Evolutionary conservation across 2,888 invertebrate species (phyloP).

Genomic region (Muscina levida): DNA sequence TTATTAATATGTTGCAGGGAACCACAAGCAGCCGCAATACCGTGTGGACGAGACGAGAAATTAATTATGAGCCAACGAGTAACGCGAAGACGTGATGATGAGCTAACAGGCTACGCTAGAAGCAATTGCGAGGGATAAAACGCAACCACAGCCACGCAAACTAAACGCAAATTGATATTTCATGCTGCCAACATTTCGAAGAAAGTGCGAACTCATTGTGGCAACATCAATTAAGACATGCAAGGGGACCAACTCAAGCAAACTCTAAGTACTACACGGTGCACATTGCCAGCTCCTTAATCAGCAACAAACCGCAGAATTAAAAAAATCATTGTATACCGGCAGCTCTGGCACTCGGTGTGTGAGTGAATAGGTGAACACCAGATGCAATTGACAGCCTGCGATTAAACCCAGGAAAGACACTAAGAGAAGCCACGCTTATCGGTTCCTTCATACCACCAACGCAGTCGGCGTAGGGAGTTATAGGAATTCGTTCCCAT

Average conservation of each 20-base stretch:
- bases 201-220: slow-evolving; percentile 56
- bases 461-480: slow-evolving; percentile 22
- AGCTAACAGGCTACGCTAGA: slow-evolving; percentile 27
- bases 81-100: slow-evolving; percentile 14
- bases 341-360: not conserved
- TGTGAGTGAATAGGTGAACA: not conserved
- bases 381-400: slow-evolving; percentile 61
- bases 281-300: slow-evolving; percentile 36
- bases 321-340: slow-evolving; percentile 7
- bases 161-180: slow-evolving; percentile 51
- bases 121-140: slow-evolving; percentile 17
- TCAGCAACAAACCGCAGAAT: slow-evolving; percentile 18
- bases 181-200: slow-evolving; percentile 50
- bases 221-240: slow-evolving; percentile 53
- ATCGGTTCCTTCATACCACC: slow-evolving; percentile 48
- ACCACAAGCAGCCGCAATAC: slow-evolving; percentile 4
- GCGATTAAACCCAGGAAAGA: slow-evolving; percentile 39
- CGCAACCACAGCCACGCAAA: slow-evolving; percentile 38
- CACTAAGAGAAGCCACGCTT: slow-evolving; percentile 1
- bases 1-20: slow-evolving; percentile 32
- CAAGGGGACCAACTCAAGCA: slow-evolving; percentile 8
- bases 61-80: slow-evolving; percentile 47
- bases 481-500: slow-evolving; percentile 27
- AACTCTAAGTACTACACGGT: slow-evolving; percentile 41
- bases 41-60: slow-evolving; percentile 22